phyloP scores from a whole-genome alignment of 2,888 invertebrate species.

The Leptopilina myrica region DNA sequence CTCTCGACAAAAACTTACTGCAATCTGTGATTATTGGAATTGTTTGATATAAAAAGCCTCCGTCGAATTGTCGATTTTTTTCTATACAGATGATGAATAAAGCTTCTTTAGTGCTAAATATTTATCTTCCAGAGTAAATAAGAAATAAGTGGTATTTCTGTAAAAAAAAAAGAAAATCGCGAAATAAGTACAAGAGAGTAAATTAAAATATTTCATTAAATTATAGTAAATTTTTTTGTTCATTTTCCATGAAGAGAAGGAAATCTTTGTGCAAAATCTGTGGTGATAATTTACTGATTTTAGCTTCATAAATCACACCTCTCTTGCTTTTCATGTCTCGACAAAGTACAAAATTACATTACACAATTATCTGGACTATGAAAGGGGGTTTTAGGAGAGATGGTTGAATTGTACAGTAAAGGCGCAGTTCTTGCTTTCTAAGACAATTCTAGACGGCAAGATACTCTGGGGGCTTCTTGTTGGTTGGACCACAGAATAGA shows the following conservation, averaged over 20 bases:
- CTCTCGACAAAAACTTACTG: neutral
- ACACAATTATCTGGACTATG: constrained; percentile 50
- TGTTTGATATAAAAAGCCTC: neutral
- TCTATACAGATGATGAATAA: neutral
- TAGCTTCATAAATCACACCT: constrained; percentile 23
- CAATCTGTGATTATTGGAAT: neutral
- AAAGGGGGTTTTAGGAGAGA: constrained; percentile 11
- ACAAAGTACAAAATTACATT: constrained; percentile 45
- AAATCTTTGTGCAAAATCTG: neutral
- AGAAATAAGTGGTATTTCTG: neutral
- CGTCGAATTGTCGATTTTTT: neutral
- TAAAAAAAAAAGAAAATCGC: neutral
- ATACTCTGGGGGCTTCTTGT: constrained; percentile 44
- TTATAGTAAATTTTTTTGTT: too few species aligned
- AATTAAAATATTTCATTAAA: too few species aligned
- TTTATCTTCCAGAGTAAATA: neutral
- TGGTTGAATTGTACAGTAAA: neutral
- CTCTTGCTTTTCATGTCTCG: neutral
- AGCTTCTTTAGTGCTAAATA: neutral
- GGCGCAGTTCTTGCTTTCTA: constrained; percentile 19
- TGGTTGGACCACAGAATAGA: constrained; percentile 42
- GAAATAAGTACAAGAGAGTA: too few species aligned
- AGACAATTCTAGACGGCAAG: constrained; percentile 44
- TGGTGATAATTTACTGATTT: constrained; percentile 12
- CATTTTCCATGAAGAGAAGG: neutral